phyloP scores from a whole-genome alignment of 2,888 invertebrate species.

The Eilema griseolum region DNA sequence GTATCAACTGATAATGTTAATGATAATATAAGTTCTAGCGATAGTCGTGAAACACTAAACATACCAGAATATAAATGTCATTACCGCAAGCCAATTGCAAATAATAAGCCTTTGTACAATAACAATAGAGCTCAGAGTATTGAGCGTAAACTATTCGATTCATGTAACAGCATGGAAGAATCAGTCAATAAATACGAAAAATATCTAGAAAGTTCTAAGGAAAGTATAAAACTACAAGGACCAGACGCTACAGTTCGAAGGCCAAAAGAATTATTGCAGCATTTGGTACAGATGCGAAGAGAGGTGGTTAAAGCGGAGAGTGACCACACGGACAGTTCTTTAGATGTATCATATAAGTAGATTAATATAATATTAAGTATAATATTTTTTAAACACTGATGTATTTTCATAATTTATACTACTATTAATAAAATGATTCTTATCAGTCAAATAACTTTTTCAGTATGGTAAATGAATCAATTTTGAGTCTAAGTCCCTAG shows the following conservation, averaged over 20 bases:
- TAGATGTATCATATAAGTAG: conserved; percentile 42
- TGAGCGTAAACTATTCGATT: conserved; percentile 68
- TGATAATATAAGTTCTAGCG: conserved; percentile 51
- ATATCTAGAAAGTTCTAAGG: conserved; percentile 61
- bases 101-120: conserved; percentile 51
- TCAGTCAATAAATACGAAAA: conserved; percentile 69
- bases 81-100: conserved; percentile 24
- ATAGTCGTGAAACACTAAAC: conserved; percentile 49
- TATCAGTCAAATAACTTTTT: neutral
- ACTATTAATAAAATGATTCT: neutral
- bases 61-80: conserved; percentile 33
- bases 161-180: conserved; percentile 69
- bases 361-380: neutral
- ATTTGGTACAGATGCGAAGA: conserved; percentile 85
- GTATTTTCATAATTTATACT: conserved; percentile 1
- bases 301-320: conserved; percentile 85
- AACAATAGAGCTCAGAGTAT: conserved; percentile 44
- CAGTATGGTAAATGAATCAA: neutral
- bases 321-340: conserved; percentile 67
- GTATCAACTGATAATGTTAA: conserved; percentile 45
- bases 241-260: conserved; percentile 50
- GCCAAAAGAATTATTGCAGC: conserved; percentile 87
- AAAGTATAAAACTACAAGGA: conserved; percentile 33
- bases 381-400: neutral
- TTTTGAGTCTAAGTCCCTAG: neutral